Conservation (phyloP, 2,888 invertebrate species). For the Arctia plantaginis region DNA sequence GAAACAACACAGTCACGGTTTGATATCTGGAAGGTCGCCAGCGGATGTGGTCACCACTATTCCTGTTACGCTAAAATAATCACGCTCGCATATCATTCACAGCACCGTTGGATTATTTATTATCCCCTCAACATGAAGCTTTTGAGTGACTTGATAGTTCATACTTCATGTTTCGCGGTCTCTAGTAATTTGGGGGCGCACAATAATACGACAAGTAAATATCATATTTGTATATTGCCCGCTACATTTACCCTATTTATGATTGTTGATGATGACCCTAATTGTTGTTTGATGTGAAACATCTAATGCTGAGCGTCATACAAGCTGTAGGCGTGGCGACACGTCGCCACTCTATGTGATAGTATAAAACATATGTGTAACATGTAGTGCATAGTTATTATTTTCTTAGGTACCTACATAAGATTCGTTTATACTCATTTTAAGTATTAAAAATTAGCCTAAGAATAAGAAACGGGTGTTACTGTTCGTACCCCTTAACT, state of each 20-base stretch:
- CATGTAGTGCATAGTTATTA: too few species aligned
- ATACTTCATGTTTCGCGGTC: background rate
- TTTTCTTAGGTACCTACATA: too few species aligned
- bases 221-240: background rate
- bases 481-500: background rate
- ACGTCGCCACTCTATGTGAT: too few species aligned
- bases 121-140: background rate
- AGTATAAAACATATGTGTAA: too few species aligned
- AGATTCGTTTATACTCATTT: too few species aligned
- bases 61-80: slow-evolving; percentile 39
- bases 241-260: too few species aligned
- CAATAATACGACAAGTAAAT: background rate
- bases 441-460: too few species aligned
- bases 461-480: too few species aligned
- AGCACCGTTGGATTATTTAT: slow-evolving; percentile 5
- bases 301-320: background rate
- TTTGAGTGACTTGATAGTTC: slow-evolving; percentile 6
- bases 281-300: too few species aligned
- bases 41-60: slow-evolving; percentile 44
- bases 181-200: background rate
- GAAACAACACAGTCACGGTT: slow-evolving; percentile 9
- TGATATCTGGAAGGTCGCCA: slow-evolving; percentile 50
- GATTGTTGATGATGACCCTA: too few species aligned
- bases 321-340: background rate
- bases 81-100: slow-evolving; percentile 14